These are phyloP conservation scores for Girardia tigrina DNA, from an alignment of 2,888 invertebrate species.

Conservation along the genomic window DNA sequence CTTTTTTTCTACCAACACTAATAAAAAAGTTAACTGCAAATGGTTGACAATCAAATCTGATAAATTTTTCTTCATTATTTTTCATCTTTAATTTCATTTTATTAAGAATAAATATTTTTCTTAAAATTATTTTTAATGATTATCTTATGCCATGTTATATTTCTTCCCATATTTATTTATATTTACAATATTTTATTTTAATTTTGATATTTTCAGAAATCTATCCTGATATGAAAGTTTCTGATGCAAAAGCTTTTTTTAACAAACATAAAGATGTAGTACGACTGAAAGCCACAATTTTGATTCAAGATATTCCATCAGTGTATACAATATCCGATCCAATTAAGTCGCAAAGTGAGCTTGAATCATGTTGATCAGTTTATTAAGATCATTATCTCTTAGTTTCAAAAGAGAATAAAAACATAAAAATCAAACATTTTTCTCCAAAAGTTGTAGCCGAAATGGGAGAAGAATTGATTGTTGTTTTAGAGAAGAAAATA, in stretches of 20 bases:
- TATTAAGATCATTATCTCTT: background rate
- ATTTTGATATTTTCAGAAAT: background rate
- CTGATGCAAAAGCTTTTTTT: background rate
- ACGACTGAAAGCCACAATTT: background rate
- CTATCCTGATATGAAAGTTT: background rate
- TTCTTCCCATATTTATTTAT: too few relatives aligned
- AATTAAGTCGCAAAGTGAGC: background rate
- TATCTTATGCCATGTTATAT: too few relatives aligned
- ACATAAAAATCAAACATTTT: background rate
- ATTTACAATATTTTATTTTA: background rate
- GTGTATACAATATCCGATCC: background rate
- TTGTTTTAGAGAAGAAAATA: background rate
- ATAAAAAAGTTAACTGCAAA: too few relatives aligned
- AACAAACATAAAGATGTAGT: background rate
- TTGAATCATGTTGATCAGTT: background rate
- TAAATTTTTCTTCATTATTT: too few relatives aligned
- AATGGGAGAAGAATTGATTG: background rate
- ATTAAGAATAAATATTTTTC: too few relatives aligned
- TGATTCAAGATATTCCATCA: background rate
- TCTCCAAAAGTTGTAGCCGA: background rate
- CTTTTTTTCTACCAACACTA: too few relatives aligned
- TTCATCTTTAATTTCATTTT: too few relatives aligned
- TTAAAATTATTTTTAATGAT: too few relatives aligned
- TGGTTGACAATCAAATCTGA: too few relatives aligned
- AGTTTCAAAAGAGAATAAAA: slow-evolving; percentile 5